A percentile compares a stretch with the other conserved stretches of the same genome.
Evolutionary conservation across 1,140 invertebrate genomes (phyloP).

Genomic region (Camponotus pennsylvanicus): DNA sequence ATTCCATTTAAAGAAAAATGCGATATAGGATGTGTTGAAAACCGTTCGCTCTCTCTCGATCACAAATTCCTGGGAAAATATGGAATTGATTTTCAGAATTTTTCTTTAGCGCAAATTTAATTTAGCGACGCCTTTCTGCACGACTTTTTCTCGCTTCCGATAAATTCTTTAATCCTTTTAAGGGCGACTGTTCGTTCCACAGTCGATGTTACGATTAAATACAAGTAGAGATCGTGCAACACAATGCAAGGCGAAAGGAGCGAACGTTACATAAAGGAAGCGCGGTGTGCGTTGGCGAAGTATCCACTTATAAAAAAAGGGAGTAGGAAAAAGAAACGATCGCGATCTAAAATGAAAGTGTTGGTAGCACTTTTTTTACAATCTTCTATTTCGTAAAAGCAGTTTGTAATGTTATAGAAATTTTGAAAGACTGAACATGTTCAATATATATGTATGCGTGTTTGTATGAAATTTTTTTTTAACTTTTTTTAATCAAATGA

Average conservation of each 20-base stretch:
- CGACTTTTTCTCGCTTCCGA: not conserved
- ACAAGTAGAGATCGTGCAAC: slow-evolving; percentile 36
- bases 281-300: slow-evolving; percentile 8
- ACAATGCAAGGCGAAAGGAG: slow-evolving; percentile 34
- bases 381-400: slow-evolving; percentile 29
- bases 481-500: not conserved
- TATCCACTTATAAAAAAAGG: slow-evolving; percentile 39
- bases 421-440: not conserved
- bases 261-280: slow-evolving; percentile 49
- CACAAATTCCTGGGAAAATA: not conserved
- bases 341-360: slow-evolving; percentile 43
- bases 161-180: slow-evolving; percentile 37
- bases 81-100: slow-evolving; percentile 19
- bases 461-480: not conserved
- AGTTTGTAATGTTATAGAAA: not conserved
- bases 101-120: slow-evolving; percentile 6
- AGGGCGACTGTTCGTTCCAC: slow-evolving; percentile 12
- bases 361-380: not conserved
- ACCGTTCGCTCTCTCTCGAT: not conserved
- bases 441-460: not conserved
- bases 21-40: not conserved
- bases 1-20: slow-evolving; percentile 24
- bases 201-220: slow-evolving; percentile 44
- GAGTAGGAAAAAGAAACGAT: slow-evolving; percentile 15
- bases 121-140: not conserved